Percentiles rank a stretch among this genome's conserved stretches.
Evolutionary conservation across 2,797 vertebrate genomes (phyloP).

Genomic region (Pseudopleuronectes americanus): DNA sequence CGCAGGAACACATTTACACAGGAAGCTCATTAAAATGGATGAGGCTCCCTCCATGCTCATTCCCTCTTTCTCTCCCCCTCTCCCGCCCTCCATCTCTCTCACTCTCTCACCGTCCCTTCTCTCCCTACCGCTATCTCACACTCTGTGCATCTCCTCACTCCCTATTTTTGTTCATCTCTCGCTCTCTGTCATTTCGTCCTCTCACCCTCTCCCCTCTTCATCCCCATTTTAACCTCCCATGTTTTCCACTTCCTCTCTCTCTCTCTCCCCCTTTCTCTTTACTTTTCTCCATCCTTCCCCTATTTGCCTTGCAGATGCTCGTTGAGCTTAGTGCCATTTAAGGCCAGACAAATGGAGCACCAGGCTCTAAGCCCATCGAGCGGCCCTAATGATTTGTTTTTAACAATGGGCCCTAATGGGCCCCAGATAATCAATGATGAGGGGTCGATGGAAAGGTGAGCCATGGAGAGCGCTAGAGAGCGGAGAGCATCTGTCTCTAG

Average conservation of each 20-base stretch:
- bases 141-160: slow-evolving; percentile 67
- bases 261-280: slow-evolving; percentile 22
- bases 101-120: slow-evolving; percentile 27
- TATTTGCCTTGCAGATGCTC: slow-evolving; percentile 90
- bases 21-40: slow-evolving; percentile 92
- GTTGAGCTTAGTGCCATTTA: slow-evolving; percentile 91
- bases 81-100: slow-evolving; percentile 29
- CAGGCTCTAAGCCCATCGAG: slow-evolving; percentile 92
- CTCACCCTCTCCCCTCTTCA: slow-evolving; percentile 52
- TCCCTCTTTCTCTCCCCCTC: slow-evolving; percentile 43
- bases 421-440: slow-evolving; percentile 95
- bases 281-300: slow-evolving; percentile 49
- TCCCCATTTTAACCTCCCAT: slow-evolving; percentile 51
- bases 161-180: slow-evolving; percentile 68
- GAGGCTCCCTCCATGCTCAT: slow-evolving; percentile 81
- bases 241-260: slow-evolving; percentile 44
- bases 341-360: slow-evolving; percentile 92
- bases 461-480: slow-evolving; percentile 73
- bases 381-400: slow-evolving; percentile 95
- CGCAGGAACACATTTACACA: slow-evolving; percentile 88
- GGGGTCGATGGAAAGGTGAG: slow-evolving; percentile 92
- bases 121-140: slow-evolving; percentile 62
- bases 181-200: slow-evolving; percentile 54
- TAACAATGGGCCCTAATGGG: slow-evolving; percentile 97
- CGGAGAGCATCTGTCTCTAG: slow-evolving; percentile 76